Percentiles rank a stretch among this genome's conserved stretches.
These are phyloP conservation scores for Lucilia cuprina DNA, from an alignment of 1,140 invertebrate species.

Conservation along the genomic window DNA sequence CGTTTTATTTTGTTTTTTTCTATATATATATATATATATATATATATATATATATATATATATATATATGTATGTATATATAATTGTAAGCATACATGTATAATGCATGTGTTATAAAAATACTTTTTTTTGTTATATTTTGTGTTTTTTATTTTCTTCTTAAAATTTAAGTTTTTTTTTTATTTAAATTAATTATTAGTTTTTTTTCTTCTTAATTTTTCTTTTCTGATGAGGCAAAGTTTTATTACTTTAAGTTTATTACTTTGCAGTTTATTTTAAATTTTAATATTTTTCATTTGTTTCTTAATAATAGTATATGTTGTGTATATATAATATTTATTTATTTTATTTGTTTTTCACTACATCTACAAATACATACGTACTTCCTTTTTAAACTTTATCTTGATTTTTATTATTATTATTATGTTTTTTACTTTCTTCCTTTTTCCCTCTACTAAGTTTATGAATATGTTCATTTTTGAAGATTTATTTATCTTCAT, in stretches of 20 bases:
- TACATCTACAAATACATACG: slow-evolving; percentile 1
- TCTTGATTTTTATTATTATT: not conserved
- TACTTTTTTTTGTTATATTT: slow-evolving; percentile 47
- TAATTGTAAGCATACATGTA: slow-evolving; percentile 54
- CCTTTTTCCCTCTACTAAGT: not conserved
- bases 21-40: no score
- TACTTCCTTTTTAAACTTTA: slow-evolving; percentile 4
- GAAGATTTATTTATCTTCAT: not conserved
- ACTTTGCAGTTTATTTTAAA: not conserved
- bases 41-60: no score
- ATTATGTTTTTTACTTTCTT: no score
- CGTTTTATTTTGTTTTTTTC: no score
- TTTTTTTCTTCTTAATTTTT: not conserved
- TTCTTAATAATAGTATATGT: not conserved
- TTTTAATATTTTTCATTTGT: not conserved
- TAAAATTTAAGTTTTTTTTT: slow-evolving; percentile 33
- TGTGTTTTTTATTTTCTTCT: slow-evolving; percentile 27
- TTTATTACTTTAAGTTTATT: slow-evolving; percentile 23
- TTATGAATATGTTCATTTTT: slow-evolving; percentile 33
- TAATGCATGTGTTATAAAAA: slow-evolving; percentile 63
- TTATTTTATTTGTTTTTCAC: slow-evolving; percentile 18
- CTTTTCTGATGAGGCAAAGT: slow-evolving; percentile 29
- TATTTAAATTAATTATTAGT: slow-evolving; percentile 34
- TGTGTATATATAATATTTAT: slow-evolving; percentile 2
- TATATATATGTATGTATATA: no score